Evolutionary conservation across 2,113 vertebrate genomes (phyloP).

Genomic region (Chaetodon auriga): DNA sequence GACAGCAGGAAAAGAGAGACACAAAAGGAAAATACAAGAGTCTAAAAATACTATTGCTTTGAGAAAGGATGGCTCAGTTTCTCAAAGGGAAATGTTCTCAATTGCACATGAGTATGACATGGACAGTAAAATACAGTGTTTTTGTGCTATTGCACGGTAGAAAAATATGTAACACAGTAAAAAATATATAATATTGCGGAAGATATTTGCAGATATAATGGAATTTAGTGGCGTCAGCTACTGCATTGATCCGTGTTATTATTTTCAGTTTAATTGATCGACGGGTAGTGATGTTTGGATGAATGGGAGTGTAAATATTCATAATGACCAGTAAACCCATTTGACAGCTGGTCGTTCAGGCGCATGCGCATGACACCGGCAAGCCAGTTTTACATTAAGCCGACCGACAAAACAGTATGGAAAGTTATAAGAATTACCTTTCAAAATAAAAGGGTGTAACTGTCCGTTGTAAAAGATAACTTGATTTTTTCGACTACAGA

Average conservation of each 20-base stretch:
- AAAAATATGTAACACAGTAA: no score
- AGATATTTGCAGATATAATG: no score
- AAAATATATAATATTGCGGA: no score
- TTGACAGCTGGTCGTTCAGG: constrained; percentile 59
- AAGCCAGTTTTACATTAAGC: neutral
- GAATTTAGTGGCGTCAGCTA: neutral
- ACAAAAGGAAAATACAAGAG: no score
- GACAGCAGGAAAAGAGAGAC: no score
- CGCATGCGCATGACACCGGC: constrained; percentile 75
- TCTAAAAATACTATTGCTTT: no score
- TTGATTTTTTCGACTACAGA: neutral
- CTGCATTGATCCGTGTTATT: neutral
- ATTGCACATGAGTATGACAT: no score
- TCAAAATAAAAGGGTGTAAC: constrained; percentile 45
- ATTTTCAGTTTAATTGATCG: constrained; percentile 14
- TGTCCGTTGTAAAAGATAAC: neutral
- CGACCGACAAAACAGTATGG: neutral
- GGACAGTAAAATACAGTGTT: no score
- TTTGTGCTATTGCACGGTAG: no score
- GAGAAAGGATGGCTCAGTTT: no score
- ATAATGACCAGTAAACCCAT: constrained; percentile 16
- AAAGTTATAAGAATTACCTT: neutral
- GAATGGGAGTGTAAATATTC: constrained; percentile 30
- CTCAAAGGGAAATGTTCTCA: no score
- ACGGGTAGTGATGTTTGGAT: neutral